A percentile compares a stretch with the other conserved stretches of the same genome.
These are phyloP conservation scores for Natrix natrix DNA, from an alignment of 2,797 vertebrate species.

Conservation along the genomic window DNA sequence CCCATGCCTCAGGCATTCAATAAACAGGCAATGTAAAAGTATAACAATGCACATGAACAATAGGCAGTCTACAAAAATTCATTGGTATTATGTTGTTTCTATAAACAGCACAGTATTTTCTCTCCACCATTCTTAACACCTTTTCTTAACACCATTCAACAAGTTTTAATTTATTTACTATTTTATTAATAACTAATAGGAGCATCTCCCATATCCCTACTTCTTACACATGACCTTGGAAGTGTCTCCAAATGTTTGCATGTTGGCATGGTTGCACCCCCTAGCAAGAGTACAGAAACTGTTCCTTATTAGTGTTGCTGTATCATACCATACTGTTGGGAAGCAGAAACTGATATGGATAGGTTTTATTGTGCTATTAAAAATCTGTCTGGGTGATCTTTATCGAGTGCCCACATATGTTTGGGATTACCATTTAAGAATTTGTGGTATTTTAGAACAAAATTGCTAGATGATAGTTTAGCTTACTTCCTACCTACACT, in stretches of 20 bases:
- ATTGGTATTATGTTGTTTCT: neutral
- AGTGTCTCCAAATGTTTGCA: neutral
- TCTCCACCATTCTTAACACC: neutral
- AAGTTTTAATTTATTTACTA: neutral
- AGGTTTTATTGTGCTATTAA: neutral
- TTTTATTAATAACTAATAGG: neutral
- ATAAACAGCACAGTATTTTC: neutral
- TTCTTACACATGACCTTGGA: neutral
- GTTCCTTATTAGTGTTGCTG: neutral
- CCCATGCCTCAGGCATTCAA: neutral
- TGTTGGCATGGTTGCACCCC: neutral
- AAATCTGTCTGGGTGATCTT: neutral
- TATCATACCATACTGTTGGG: neutral
- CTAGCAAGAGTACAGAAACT: neutral
- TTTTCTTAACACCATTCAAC: neutral
- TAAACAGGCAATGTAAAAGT: neutral
- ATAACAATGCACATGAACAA: neutral
- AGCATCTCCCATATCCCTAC: neutral
- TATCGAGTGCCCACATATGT: neutral
- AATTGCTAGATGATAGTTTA: neutral
- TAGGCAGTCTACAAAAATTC: neutral
- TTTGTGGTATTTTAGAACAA: neutral
- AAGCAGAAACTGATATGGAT: neutral
- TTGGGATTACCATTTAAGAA: neutral
- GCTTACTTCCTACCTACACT: neutral